phyloP scores from a whole-genome alignment of 2,113 vertebrate species.

The Gopherus flavomarginatus region DNA sequence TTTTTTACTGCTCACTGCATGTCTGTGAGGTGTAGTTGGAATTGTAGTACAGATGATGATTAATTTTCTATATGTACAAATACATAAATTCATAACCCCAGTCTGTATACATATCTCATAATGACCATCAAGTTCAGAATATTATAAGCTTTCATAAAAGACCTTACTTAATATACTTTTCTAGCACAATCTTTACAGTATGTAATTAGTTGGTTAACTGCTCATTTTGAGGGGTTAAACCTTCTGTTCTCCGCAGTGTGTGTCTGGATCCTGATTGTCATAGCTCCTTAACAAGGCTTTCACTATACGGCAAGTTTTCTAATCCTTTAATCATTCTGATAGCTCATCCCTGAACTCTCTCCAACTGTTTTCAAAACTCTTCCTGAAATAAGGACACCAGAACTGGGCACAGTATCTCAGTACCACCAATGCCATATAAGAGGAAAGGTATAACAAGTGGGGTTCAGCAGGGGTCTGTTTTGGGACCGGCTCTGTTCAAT shows the following conservation, averaged over 20 bases:
- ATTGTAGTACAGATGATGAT: neutral
- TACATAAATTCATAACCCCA: too few relatives aligned
- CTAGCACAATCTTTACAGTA: neutral
- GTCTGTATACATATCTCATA: neutral
- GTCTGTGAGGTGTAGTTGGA: neutral
- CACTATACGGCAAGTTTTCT: neutral
- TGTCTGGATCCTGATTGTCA: neutral
- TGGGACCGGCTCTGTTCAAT: too few relatives aligned
- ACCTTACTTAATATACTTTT: neutral
- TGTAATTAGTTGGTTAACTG: neutral
- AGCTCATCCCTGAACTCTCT: neutral
- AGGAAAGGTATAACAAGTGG: neutral
- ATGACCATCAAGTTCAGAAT: neutral
- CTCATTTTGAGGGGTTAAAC: neutral
- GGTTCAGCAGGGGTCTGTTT: too few relatives aligned
- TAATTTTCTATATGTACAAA: neutral
- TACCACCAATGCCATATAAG: neutral
- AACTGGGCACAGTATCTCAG: neutral
- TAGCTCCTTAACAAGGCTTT: neutral
- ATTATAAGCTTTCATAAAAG: neutral
- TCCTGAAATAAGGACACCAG: neutral
- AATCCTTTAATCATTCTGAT: neutral
- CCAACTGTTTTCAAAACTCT: neutral
- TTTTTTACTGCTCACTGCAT: neutral
- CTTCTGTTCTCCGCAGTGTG: neutral